Evolutionary conservation across 2,797 vertebrate species (phyloP).

Genomic region (Amphiprion clarkii): DNA sequence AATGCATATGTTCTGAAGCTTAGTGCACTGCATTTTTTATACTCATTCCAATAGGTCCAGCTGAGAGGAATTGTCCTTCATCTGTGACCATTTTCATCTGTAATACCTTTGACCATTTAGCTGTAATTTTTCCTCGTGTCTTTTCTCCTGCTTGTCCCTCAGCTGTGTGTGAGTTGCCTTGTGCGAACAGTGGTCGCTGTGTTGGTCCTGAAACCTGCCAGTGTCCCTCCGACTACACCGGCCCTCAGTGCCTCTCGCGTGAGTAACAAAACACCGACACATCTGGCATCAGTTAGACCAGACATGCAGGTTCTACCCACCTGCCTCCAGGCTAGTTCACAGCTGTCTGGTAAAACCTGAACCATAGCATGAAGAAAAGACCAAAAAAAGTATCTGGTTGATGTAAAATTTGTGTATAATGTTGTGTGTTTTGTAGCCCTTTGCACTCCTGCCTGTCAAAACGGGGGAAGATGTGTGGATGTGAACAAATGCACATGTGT

Average conservation of each 20-base stretch:
- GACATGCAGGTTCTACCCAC: background rate
- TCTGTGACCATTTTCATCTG: background rate
- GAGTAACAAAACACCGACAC: slow-evolving; percentile 61
- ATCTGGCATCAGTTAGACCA: slow-evolving; percentile 30
- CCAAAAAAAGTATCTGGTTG: background rate
- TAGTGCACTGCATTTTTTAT: background rate
- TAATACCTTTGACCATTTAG: background rate
- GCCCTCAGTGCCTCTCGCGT: slow-evolving; percentile 87
- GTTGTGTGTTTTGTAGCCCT: slow-evolving; percentile 72
- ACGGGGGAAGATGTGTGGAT: slow-evolving; percentile 86
- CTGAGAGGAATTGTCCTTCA: too few species aligned
- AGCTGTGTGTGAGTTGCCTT: slow-evolving; percentile 87
- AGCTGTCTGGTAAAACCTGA: slow-evolving; percentile 1
- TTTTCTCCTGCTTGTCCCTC: slow-evolving; percentile 22
- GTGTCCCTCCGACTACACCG: slow-evolving; percentile 87
- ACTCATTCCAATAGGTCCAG: background rate
- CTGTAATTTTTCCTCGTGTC: background rate
- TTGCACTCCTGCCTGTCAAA: slow-evolving; percentile 86
- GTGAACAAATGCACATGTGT: slow-evolving; percentile 87
- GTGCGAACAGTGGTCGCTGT: slow-evolving; percentile 86
- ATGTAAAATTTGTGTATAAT: slow-evolving; percentile 7
- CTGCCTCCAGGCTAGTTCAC: background rate
- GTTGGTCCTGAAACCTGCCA: slow-evolving; percentile 85
- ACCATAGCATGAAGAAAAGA: background rate
- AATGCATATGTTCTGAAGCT: too few species aligned